These are phyloP conservation scores for Ellobium chinense DNA, from an alignment of 2,888 invertebrate genomes.

Conservation along the genomic window DNA sequence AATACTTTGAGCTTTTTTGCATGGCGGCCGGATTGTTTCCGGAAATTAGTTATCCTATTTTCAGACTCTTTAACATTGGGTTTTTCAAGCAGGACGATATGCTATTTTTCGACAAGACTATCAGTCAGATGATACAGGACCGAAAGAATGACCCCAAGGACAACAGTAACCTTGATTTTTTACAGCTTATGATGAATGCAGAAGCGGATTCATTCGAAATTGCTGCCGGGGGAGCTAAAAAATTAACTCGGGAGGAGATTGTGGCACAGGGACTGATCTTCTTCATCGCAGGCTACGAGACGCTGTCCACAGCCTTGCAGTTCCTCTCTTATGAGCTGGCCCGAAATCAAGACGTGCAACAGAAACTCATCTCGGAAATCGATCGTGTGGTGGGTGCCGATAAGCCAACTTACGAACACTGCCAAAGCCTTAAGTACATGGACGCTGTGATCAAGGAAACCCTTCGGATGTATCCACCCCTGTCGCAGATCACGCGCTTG, in stretches of 20 bases:
- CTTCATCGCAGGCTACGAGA: not conserved
- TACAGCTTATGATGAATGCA: not conserved
- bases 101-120: not conserved
- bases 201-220: not conserved
- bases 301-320: not conserved
- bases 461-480: conserved; percentile 20
- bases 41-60: not conserved
- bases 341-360: too few species aligned
- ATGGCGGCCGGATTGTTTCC: not conserved
- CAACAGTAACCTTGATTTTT: not conserved
- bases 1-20: not conserved
- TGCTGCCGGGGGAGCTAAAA: not conserved
- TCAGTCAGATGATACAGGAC: not conserved
- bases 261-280: not conserved
- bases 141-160: not conserved
- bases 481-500: conserved; percentile 10
- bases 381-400: not conserved
- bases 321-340: not conserved
- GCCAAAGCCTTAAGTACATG: not conserved
- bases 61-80: not conserved
- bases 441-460: conserved; percentile 39
- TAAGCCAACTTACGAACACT: conserved; percentile 11
- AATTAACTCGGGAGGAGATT: not conserved
- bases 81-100: not conserved
- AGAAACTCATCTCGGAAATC: conserved; percentile 22